Conservation (phyloP, 2,797 vertebrate genomes). For the Nasua narica region DNA sequence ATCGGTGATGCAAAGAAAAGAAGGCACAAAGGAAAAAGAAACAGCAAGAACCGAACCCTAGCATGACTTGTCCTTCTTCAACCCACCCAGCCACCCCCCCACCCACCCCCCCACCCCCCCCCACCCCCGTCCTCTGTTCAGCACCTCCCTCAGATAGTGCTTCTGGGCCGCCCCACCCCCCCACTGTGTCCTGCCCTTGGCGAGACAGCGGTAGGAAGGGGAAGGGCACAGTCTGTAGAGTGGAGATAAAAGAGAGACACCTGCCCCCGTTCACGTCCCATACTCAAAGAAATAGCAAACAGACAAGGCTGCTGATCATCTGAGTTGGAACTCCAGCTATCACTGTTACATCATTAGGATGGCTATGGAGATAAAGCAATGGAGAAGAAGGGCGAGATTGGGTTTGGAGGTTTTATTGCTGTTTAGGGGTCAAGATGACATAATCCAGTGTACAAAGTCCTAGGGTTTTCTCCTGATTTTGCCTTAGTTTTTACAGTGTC, state of each 20-base stretch:
- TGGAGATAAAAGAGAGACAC: not conserved
- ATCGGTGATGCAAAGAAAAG: not conserved
- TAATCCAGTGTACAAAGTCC: not conserved
- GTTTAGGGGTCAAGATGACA: not conserved
- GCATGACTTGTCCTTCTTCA: not conserved
- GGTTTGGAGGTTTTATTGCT: not conserved
- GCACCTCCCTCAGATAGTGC: too few relatives aligned
- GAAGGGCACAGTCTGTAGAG: not conserved
- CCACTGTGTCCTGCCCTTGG: not conserved
- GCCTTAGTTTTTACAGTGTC: not conserved
- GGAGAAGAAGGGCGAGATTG: not conserved
- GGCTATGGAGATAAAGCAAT: not conserved
- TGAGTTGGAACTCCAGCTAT: not conserved
- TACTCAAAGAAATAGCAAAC: not conserved
- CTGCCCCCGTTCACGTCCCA: not conserved
- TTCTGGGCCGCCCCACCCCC: too few relatives aligned
- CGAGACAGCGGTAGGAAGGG: fast-evolving
- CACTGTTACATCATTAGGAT: not conserved
- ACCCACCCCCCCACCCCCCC: too few relatives aligned
- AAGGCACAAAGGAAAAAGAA: constrained; percentile 19
- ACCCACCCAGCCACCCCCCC: too few relatives aligned
- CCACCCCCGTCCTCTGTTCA: not conserved
- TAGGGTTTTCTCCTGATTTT: not conserved
- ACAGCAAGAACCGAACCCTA: not conserved
- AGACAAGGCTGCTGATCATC: not conserved